Base-by-base conservation (phyloP, 2,888 invertebrate species). In the Bellardia pandia region DNA sequence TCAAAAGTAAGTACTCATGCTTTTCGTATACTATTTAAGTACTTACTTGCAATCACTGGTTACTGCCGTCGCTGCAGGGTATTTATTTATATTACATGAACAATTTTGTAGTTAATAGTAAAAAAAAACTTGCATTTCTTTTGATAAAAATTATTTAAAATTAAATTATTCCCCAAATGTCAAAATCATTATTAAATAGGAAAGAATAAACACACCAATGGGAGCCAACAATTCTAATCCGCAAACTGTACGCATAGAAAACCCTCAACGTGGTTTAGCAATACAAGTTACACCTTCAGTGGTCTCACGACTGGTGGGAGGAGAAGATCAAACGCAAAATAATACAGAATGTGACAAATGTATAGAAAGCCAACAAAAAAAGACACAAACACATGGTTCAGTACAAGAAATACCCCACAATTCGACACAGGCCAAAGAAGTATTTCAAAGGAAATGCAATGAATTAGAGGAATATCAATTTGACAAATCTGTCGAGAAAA, bases 221-320 rank as follows among this genome's bases (percentile, higher is more conserved):
- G 89, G 89, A 16, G 86, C 89, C 33, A n/a, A 72, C 4, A 86
- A 89, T 66, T 86, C 88, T 11, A 86, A 81, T 9, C 83, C 89
- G 4, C 88, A 86, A 84, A 88, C 88, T 1, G 85, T 71, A 48
- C 81, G 85, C n/a, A 80, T 88, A 23, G 60, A 75, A 4, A 88
- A 86, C 69, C 78, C 87, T 6, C 30, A 58, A 53, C 13, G 42
- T 16, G 68, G 23, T n/a, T 30, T 58, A 45, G 60, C 60, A n/a
- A 53, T 85, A 30, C 69, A 81, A 69, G 75, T 88, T 0, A 88
- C 85, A 2, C 85, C 88, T 0, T 77, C 66, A 13, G 89, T 88
- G 13, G 74, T 88, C 2, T 83, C 56, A 2, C 74, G 87, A 40
- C 62, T 86, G 33, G 72, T 84, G 64, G 23, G 30, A 11, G 48